These are phyloP conservation scores for Drosophila aff. DNA, from an alignment of 1,140 invertebrate genomes.

Conservation along the genomic window DNA sequence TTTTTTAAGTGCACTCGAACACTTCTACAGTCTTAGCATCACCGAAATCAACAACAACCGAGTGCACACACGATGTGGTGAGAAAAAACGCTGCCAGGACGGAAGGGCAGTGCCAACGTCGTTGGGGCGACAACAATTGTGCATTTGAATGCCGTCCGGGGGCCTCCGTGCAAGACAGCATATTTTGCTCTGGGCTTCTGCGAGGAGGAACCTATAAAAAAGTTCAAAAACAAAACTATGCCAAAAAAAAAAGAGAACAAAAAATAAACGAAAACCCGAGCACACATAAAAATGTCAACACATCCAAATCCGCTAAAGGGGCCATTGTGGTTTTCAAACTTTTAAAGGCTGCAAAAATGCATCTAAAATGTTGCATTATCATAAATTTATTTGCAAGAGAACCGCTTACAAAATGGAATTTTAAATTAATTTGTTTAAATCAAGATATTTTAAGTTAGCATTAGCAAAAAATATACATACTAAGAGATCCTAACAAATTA, in stretches of 20 bases:
- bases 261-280: slow-evolving; percentile 7
- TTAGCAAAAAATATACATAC: too few relatives aligned
- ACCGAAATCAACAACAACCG: slow-evolving; percentile 32
- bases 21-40: slow-evolving; percentile 12
- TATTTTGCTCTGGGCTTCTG: slow-evolving; percentile 40
- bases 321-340: slow-evolving; percentile 36
- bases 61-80: slow-evolving; percentile 17
- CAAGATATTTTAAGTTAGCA: not conserved
- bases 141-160: slow-evolving; percentile 77
- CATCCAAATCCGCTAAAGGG: slow-evolving; percentile 52
- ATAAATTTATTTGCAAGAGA: not conserved
- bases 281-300: slow-evolving; percentile 56
- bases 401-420: too few relatives aligned
- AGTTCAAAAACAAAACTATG: slow-evolving; percentile 43
- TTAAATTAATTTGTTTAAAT: not conserved
- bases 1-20: not conserved
- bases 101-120: slow-evolving; percentile 38
- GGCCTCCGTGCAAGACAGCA: slow-evolving; percentile 38
- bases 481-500: not conserved
- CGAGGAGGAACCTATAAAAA: slow-evolving; percentile 34
- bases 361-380: slow-evolving; percentile 10
- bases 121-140: slow-evolving; percentile 77
- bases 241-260: slow-evolving; percentile 7
- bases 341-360: slow-evolving; percentile 19
- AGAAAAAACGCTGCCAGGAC: slow-evolving; percentile 6